Evolutionary conservation across 1,140 invertebrate genomes (phyloP).

Genomic region (Pseudomyrmex dendroicus): DNA sequence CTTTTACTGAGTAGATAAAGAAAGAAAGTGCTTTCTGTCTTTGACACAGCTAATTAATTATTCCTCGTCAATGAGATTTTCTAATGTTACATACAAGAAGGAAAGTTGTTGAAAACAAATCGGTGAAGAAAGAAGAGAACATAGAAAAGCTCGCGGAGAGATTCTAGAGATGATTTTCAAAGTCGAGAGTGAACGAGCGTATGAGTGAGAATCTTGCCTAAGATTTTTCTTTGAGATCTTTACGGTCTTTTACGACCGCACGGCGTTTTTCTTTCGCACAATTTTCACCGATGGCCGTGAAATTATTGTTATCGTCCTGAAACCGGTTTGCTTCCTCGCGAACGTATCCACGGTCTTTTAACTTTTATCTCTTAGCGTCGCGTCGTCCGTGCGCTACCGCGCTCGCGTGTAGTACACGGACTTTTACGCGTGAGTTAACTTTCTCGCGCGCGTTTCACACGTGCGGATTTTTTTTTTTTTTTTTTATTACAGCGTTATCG

Average conservation of each 20-base stretch:
- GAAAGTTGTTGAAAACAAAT: background rate
- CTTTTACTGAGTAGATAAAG: background rate
- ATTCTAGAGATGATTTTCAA: slow-evolving; percentile 46
- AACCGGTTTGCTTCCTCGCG: slow-evolving; percentile 67
- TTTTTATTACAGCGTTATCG: slow-evolving; percentile 24
- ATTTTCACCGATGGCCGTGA: slow-evolving; percentile 75
- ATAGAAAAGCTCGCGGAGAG: background rate
- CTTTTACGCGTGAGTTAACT: slow-evolving; percentile 42
- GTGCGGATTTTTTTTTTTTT: slow-evolving; percentile 2
- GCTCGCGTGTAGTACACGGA: background rate
- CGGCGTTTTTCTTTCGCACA: slow-evolving; percentile 67
- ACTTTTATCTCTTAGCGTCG: slow-evolving; percentile 29
- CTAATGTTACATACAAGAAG: slow-evolving; percentile 9
- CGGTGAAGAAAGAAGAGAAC: background rate
- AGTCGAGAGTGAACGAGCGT: background rate
- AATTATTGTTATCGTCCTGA: slow-evolving; percentile 66
- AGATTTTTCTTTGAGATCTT: slow-evolving; percentile 37
- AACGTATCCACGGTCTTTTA: slow-evolving; percentile 43
- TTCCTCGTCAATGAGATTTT: slow-evolving; percentile 41
- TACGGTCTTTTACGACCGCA: slow-evolving; percentile 51
- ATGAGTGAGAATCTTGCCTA: slow-evolving; percentile 5
- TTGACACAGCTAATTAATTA: slow-evolving; percentile 64
- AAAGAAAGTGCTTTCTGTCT: background rate
- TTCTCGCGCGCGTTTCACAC: slow-evolving; percentile 2
- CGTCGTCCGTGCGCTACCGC: slow-evolving; percentile 38